Base-by-base conservation (phyloP, 2,888 invertebrate genomes). In the Teleiodes luculella region DNA sequence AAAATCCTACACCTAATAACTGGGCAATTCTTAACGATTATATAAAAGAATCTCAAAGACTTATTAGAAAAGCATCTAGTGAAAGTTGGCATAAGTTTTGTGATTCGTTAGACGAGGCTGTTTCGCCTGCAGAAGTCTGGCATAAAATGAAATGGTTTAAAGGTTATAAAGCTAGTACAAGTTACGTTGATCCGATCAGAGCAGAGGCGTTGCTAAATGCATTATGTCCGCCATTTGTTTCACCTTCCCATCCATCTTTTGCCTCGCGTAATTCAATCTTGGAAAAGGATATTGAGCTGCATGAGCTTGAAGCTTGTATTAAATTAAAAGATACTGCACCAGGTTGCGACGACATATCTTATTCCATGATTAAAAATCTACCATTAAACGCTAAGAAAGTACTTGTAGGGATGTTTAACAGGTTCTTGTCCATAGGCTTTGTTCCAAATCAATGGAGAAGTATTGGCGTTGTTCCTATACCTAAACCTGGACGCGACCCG, bases 311-410 rank as follows among this genome's bases (percentile, higher is more conserved):
- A 35, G 20, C n/a, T 11, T 46, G 50, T 35, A 56, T 46, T 18
- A 53, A 56, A n/a, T n/a, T 28, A 10, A 49, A 43, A 28, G 53
- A 56, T 28, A 56, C 56, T 18, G 43, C 52, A 18, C 56, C 53
- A 8, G 56, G 51, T n/a, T 53, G 51, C 37, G 56, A 56, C 30
- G 35, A 41, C 16, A 56, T 56, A 14, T 51, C 56, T 3, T 56
- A 30, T 20, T 51, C 56, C 1, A 31, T 47, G 47, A 16, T 47
- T 8, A 33, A 47, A 16, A 1, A 8, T 16, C 16, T 47, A 2
- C 33, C 47, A 7, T 1, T 11, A 1, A 33, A 16, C 10, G 47
- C 33, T 4, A 47, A 33, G 18, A 14, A 11, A 7, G 16, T 47
- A 33, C 18, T 47, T 13, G 2, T 47, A 8, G 3, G 6, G 6